Base-by-base conservation (phyloP, 2,797 vertebrate genomes). In the Sparidentex hasta region DNA sequence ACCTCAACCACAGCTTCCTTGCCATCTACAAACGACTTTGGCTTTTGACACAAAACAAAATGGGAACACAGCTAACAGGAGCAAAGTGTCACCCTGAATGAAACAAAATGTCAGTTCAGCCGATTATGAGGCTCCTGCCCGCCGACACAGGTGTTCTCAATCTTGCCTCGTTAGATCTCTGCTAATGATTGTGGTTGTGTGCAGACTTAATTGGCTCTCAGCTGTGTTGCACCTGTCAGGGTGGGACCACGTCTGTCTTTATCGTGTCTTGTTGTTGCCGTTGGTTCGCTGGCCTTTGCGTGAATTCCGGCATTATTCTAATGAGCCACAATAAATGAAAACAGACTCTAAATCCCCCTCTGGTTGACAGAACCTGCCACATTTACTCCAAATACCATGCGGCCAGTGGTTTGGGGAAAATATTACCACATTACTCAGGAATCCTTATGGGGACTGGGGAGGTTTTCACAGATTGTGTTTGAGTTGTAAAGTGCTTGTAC, bases 141-240 rank as follows among this genome's bases (percentile, higher is more conserved):
- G 59, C 11, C 14, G 29, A 38, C n/a, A 70, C 69, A 70, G 74
- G 51, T 55, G 70, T 50, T 67, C 20, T 52, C 71, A 48, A 29
- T 67, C 51, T 46, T 17, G 41, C 44, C 57, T 69, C 23, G 65
- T 75, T 50, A 67, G 56, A 63, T 41, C n/a, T 57, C 20, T 17
- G n/a, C 12, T 5, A 9, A 3, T 12, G 17, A 43, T 17, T 27
- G 2, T 43, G 55, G 18, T 62, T 3, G 9, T 33, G 70, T n/a
- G 21, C 65, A 69, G 48, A 48, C 38, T 67, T 41, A 11, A 8
- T 1, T 29, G 27, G 47, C 44, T 6, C 46, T 61, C 38, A 46
- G 75, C 68, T 55, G 55, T 29, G 48, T 56, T 58, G 52, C 46
- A 64, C 64, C 77, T 80, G 77, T 71, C 17, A 21, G 51, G 23